Conservation (phyloP, 2,113 vertebrate genomes). For the Gymnogyps californianus region DNA sequence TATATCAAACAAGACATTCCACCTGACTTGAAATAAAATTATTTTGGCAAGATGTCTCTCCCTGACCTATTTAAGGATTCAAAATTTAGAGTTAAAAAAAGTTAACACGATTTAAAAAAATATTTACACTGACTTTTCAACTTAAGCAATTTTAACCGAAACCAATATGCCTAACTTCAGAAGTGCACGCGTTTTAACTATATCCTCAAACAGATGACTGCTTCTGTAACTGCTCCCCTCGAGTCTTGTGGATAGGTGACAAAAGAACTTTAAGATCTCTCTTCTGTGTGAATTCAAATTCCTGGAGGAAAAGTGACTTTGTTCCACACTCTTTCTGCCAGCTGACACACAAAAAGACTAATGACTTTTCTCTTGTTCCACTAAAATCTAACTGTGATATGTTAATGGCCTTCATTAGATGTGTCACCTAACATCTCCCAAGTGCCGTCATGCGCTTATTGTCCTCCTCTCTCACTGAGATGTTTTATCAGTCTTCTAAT, state of each 20-base stretch:
- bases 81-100: neutral
- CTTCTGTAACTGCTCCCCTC: neutral
- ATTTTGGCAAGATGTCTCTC: neutral
- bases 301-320: neutral
- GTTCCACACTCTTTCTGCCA: neutral
- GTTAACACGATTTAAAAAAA: neutral
- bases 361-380: neutral
- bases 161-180: neutral
- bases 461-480: neutral
- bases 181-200: neutral
- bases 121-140: neutral
- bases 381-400: neutral
- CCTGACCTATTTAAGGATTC: neutral
- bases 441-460: accelerated
- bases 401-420: conserved; percentile 24
- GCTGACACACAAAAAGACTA: neutral
- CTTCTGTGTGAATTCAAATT: neutral
- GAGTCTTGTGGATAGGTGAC: neutral
- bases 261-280: neutral
- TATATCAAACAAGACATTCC: neutral
- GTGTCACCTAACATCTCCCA: neutral
- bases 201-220: neutral
- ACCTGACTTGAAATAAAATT: neutral
- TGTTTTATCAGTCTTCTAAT: neutral
- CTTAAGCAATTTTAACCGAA: neutral